Conservation (phyloP, 2,888 invertebrate genomes). For the Oscheius sp. region DNA sequence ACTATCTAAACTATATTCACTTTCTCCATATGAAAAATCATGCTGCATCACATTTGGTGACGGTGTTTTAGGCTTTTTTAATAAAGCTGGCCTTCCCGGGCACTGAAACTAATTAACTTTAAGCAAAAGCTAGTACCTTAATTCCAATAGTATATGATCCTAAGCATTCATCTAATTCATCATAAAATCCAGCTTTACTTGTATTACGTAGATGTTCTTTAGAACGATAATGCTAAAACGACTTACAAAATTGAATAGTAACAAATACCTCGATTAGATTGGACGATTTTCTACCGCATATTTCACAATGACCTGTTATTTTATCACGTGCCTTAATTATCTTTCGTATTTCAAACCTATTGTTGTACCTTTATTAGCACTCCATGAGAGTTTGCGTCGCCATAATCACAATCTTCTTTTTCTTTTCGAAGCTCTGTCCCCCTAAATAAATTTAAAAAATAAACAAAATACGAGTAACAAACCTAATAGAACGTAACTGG, state of each 20-base stretch:
- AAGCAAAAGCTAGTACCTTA: not conserved
- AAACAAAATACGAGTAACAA: not conserved
- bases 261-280: slow-evolving; percentile 16
- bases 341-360: not conserved
- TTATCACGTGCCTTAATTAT: not conserved
- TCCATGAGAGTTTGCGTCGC: not conserved
- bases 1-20: not conserved
- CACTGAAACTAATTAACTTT: not conserved
- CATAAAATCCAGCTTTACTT: slow-evolving; percentile 20
- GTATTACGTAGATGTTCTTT: slow-evolving; percentile 25
- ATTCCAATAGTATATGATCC: slow-evolving; percentile 21
- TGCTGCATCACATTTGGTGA: not conserved
- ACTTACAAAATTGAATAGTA: not conserved
- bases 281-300: not conserved
- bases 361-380: not conserved
- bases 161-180: slow-evolving; percentile 15
- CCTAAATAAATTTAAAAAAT: slow-evolving; percentile 7
- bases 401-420: not conserved
- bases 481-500: slow-evolving; percentile 2
- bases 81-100: not conserved
- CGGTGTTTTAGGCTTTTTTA: not conserved
- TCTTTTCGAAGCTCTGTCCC: slow-evolving; percentile 15
- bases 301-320: slow-evolving; percentile 18
- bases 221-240: slow-evolving; percentile 25
- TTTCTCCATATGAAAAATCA: not conserved